Evolutionary conservation across 2,888 invertebrate genomes (phyloP), one percentile per base, ranked within the genome.

Genomic region (Oscheius sp.): DNA sequence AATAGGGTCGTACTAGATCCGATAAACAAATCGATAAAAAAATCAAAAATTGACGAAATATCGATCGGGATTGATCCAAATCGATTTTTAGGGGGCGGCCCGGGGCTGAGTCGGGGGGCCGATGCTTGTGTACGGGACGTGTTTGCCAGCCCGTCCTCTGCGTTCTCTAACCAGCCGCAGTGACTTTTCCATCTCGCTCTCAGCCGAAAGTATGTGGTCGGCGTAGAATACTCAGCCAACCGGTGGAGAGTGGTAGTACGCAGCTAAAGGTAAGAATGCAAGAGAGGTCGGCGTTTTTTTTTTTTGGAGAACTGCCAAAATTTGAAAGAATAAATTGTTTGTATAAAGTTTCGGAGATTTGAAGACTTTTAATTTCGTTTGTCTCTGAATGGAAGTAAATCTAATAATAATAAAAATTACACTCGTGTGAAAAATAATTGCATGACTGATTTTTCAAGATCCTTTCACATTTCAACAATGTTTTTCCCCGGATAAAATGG

Each of bases 11-110:
- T 48, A 48, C 12, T 25, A 48, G 25, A 15, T 15, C 4, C 15
- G 33, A 34, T 17, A 31, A 45, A 61, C 17, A 61, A 61, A 61
- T 61, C 61, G 61, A 61, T 61, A 27, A 46, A 66, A 48, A 65
- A 66, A 53, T 55, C 45, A 33, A 66, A 66, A 66, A 66, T 55
- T 57, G 46, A 57, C 45, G 37, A 46, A 66, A 55, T 66, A 66
- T 66, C 57, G 66, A 66, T 66, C 57, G 17, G 42, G 29, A 66
- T 66, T 50, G 66, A 66, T 50, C 46, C 45, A 27, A 12, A 66
- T 66, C 57, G 66, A 66, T 66, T 65, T 65, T 50, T 65, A 23
- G 23, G 27, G 58, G 20, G 34, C 20, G 53, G 34, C 34, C 31
- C 57, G 37, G 52, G 45, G 61, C 58, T 15, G 45, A 25, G 34